Conservation (phyloP, 2,113 vertebrate genomes). For the Colossoma macropomum region DNA sequence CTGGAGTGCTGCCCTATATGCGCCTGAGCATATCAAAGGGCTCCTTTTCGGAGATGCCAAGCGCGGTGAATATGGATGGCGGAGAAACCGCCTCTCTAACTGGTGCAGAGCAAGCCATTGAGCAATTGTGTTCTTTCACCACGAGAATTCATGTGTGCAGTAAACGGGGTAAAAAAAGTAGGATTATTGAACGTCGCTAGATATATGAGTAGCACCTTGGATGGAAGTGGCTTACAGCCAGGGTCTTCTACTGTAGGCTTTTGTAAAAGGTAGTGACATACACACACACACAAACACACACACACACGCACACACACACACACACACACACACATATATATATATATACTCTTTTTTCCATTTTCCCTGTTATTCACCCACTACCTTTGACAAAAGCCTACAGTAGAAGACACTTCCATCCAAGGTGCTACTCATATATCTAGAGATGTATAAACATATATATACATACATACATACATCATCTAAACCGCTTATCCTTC, state of each 20-base stretch:
- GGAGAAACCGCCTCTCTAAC: constrained; percentile 12
- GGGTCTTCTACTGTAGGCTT: neutral
- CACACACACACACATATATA: no score
- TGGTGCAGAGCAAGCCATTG: neutral
- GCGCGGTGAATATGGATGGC: constrained; percentile 11
- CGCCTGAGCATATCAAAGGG: constrained; percentile 42
- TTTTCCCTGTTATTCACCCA: no score
- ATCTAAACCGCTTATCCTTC: no score
- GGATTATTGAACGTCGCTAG: neutral
- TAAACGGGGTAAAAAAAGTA: neutral
- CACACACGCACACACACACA: no score
- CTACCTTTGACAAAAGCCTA: neutral
- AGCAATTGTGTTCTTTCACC: constrained; percentile 21
- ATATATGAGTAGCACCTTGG: neutral
- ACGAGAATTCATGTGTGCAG: neutral
- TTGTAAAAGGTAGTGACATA: neutral
- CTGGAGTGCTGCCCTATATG: constrained; percentile 57
- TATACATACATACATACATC: no score
- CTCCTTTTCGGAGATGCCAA: constrained; percentile 34
- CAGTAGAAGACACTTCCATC: neutral
- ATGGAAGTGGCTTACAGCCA: neutral
- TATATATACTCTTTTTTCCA: no score
- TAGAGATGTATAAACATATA: no score
- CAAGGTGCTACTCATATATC: neutral
- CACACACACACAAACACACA: no score